Conservation (phyloP, 2,113 vertebrate species). For the Rhinogobius similis region DNA sequence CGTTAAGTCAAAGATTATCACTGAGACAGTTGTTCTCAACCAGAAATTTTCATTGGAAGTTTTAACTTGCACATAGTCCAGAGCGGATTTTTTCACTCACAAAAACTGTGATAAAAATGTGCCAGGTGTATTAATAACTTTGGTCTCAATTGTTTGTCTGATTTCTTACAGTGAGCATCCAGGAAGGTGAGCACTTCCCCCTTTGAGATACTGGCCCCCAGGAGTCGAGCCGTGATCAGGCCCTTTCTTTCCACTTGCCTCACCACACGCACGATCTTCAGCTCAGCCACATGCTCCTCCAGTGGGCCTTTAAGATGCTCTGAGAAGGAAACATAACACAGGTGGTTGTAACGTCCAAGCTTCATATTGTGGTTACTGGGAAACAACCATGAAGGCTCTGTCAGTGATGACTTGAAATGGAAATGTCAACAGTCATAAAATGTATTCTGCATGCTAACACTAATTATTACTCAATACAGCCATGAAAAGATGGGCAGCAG, state of each 20-base stretch:
- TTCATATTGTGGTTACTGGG: slow-evolving; percentile 3
- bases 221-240: slow-evolving; percentile 90
- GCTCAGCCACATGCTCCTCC: slow-evolving; percentile 81
- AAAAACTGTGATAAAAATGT: too few relatives aligned
- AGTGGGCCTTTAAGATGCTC: slow-evolving; percentile 85
- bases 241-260: slow-evolving; percentile 90
- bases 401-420: background rate
- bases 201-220: slow-evolving; percentile 87
- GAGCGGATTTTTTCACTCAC: background rate
- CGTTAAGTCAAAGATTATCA: too few relatives aligned
- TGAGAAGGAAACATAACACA: background rate
- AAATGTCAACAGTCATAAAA: slow-evolving; percentile 5
- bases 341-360: background rate
- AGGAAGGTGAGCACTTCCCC: slow-evolving; percentile 93
- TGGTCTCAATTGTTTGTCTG: background rate
- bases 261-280: slow-evolving; percentile 89
- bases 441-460: too few relatives aligned
- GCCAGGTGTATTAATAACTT: background rate
- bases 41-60: too few relatives aligned
- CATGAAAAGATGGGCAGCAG: background rate
- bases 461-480: background rate
- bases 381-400: background rate
- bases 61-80: background rate
- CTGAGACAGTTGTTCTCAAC: too few relatives aligned
- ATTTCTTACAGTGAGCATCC: slow-evolving; percentile 92